Conservation (phyloP, 1,140 invertebrate species). For the Neodiprion lecontei region DNA sequence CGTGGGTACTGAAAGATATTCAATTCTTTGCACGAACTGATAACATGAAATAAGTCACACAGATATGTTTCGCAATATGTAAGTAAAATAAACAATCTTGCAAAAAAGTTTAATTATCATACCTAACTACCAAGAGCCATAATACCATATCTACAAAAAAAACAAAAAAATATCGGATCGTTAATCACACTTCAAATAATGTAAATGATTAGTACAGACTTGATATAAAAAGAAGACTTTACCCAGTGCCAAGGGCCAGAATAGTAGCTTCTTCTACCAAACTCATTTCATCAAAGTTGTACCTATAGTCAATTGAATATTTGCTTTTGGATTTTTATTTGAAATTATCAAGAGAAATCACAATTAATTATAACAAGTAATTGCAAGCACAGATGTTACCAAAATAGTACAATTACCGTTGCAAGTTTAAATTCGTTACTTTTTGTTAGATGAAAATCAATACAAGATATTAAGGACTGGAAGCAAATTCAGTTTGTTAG, state of each 20-base stretch:
- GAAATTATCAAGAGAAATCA: background rate
- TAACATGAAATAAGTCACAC: too few relatives aligned
- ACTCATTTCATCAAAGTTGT: conserved; percentile 52
- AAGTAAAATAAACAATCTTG: conserved; percentile 8
- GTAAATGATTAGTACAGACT: conserved; percentile 13
- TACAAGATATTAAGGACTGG: too few relatives aligned
- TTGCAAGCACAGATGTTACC: background rate
- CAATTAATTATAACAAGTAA: background rate
- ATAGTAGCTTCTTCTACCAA: conserved; percentile 58
- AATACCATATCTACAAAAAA: conserved; percentile 20
- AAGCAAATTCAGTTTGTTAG: too few relatives aligned
- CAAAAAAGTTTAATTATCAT: conserved; percentile 15
- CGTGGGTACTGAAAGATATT: too few relatives aligned
- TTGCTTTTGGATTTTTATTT: background rate
- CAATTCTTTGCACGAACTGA: too few relatives aligned
- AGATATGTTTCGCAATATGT: background rate
- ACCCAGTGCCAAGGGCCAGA: conserved; percentile 58
- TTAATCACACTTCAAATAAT: conserved; percentile 16
- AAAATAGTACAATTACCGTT: too few relatives aligned
- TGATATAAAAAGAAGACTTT: conserved; percentile 39
- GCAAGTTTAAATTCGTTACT: too few relatives aligned
- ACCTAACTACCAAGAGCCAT: conserved; percentile 15
- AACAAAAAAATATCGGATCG: conserved; percentile 16
- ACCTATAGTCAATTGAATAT: conserved; percentile 46
- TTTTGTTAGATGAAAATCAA: too few relatives aligned